Evolutionary conservation across 2,888 invertebrate species (phyloP).

Genomic region (Andrena trimmerana): DNA sequence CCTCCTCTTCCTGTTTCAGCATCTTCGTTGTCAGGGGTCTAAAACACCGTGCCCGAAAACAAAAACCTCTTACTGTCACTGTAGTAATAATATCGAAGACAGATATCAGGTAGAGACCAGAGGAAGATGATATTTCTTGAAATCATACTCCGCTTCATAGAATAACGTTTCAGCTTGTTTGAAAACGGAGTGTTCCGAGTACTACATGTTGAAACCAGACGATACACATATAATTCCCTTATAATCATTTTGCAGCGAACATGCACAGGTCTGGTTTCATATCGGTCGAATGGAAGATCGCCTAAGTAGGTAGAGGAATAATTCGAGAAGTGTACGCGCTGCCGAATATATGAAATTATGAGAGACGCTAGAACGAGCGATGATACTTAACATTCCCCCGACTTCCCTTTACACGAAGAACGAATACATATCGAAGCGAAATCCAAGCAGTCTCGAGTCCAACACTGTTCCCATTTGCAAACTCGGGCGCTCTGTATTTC

Average conservation of each 20-base stretch:
- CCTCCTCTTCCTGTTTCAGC: neutral
- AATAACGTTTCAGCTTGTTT: too few species aligned
- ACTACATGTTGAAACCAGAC: too few species aligned
- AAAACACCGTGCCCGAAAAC: neutral
- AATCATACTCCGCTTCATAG: too few species aligned
- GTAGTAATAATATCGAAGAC: neutral
- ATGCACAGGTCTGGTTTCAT: neutral
- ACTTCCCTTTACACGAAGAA: constrained; percentile 28
- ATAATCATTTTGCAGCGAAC: neutral
- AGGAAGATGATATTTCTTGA: too few species aligned
- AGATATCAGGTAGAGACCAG: too few species aligned
- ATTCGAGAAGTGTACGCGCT: constrained; percentile 16
- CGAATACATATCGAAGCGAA: neutral
- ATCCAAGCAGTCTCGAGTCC: constrained; percentile 23
- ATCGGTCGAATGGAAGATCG: constrained; percentile 11
- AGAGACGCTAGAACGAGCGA: constrained; percentile 14
- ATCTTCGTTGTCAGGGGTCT: neutral
- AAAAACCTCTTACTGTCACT: neutral
- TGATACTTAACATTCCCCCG: constrained; percentile 5
- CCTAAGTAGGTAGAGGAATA: neutral
- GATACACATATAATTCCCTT: neutral
- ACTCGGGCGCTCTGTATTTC: constrained; percentile 16
- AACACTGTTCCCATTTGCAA: constrained; percentile 13
- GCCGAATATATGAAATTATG: constrained; percentile 30
- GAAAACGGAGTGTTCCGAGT: too few species aligned